A percentile compares a stretch with the other conserved stretches of the same genome.
Conservation (phyloP, 2,797 vertebrate species). For the Diceros bicornis region DNA sequence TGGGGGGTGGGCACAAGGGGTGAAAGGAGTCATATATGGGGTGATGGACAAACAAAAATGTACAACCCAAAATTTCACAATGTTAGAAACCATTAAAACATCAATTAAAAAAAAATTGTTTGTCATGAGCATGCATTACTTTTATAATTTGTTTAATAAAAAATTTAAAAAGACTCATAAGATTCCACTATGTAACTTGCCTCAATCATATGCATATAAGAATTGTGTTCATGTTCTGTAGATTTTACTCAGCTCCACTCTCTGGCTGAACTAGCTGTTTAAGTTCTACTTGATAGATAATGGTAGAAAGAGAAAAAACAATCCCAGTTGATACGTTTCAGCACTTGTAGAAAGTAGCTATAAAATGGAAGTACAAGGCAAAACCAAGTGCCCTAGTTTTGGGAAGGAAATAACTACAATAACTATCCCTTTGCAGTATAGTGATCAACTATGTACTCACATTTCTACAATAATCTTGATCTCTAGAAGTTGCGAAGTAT, state of each 20-base stretch:
- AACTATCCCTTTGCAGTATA: neutral
- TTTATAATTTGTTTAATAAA: slow-evolving; percentile 48
- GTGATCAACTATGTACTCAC: neutral
- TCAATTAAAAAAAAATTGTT: too few species aligned
- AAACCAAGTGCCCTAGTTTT: neutral
- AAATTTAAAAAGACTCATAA: neutral
- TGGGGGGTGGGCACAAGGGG: too few species aligned
- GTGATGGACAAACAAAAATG: too few species aligned
- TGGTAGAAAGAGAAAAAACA: neutral
- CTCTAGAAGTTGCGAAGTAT: neutral
- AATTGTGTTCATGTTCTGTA: neutral
- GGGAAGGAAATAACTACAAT: neutral
- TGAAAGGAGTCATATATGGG: too few species aligned
- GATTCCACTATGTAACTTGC: neutral
- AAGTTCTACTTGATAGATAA: neutral
- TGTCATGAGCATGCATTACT: neutral
- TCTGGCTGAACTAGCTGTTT: slow-evolving; percentile 1
- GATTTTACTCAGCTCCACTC: neutral
- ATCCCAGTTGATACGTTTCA: neutral
- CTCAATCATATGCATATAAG: neutral
- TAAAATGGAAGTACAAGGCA: neutral
- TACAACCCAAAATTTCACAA: too few species aligned
- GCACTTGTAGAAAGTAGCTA: neutral
- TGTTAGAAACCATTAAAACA: too few species aligned
- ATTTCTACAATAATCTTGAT: neutral